Percentiles rank a stretch among this genome's conserved stretches.
These are phyloP conservation scores for Serripes groenlandicus DNA, from an alignment of 2,888 invertebrate genomes.

Conservation along the genomic window DNA sequence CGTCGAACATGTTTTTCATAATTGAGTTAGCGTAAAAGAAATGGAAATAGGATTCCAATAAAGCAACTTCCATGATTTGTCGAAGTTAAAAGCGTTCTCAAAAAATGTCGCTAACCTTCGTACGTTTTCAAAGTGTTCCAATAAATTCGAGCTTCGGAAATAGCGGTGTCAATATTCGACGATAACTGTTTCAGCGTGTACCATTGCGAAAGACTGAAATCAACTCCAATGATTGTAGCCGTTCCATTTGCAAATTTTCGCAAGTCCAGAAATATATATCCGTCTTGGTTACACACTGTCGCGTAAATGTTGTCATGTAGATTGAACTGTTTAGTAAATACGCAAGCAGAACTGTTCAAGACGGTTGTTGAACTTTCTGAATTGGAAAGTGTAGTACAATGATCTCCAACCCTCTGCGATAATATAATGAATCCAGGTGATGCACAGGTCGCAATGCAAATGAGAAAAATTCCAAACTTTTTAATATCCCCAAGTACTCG, in stretches of 20 bases:
- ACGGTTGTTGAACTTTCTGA: background rate
- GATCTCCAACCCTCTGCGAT: background rate
- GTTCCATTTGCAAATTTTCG: conserved; percentile 29
- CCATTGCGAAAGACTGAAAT: conserved; percentile 27
- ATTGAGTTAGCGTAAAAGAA: conserved; percentile 23
- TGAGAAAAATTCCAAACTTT: background rate
- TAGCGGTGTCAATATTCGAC: conserved; percentile 15
- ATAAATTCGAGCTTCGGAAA: conserved; percentile 28
- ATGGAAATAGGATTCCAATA: conserved; percentile 36
- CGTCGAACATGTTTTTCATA: conserved; percentile 17
- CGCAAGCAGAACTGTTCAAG: background rate
- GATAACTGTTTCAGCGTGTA: conserved; percentile 15
- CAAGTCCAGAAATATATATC: conserved; percentile 28
- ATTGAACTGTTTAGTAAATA: conserved; percentile 19
- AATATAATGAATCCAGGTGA: background rate
- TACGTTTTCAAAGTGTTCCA: background rate
- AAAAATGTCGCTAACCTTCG: too few relatives aligned
- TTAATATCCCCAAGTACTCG: background rate
- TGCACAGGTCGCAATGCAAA: background rate
- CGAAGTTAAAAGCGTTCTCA: too few relatives aligned
- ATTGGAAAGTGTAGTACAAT: background rate
- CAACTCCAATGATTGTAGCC: conserved; percentile 14
- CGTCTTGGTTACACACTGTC: conserved; percentile 28
- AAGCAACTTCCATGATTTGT: conserved; percentile 9
- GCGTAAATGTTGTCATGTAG: conserved; percentile 12